Evolutionary conservation across 1,140 invertebrate species (phyloP).

Genomic region (Vanessa tameamea): DNA sequence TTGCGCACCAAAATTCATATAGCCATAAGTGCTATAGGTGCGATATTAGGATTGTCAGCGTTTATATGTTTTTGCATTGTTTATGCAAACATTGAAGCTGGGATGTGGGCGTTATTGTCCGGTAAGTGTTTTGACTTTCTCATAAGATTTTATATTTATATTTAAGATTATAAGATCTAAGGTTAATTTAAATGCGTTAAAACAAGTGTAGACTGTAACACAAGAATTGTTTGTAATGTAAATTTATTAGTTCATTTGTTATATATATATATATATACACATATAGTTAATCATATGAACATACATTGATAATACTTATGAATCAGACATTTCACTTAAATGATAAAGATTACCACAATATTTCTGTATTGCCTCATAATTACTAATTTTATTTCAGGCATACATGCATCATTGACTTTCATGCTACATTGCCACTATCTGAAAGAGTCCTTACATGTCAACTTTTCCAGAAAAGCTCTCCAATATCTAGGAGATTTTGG

Average conservation of each 20-base stretch:
- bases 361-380: background rate
- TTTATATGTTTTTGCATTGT: slow-evolving; percentile 75
- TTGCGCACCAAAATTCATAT: slow-evolving; percentile 69
- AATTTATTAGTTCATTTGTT: too few species aligned
- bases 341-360: background rate
- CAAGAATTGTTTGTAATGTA: background rate
- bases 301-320: background rate
- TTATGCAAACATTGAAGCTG: slow-evolving; percentile 72
- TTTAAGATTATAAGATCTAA: background rate
- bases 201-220: too few species aligned
- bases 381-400: slow-evolving; percentile 48
- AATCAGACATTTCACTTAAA: background rate
- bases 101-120: slow-evolving; percentile 72
- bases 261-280: too few species aligned
- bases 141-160: background rate
- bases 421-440: slow-evolving; percentile 69
- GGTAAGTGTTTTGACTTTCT: slow-evolving; percentile 51
- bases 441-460: slow-evolving; percentile 66
- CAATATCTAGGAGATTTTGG: slow-evolving; percentile 72
- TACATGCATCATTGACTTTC: slow-evolving; percentile 58
- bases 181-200: too few species aligned
- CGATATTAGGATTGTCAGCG: slow-evolving; percentile 61
- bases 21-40: slow-evolving; percentile 62
- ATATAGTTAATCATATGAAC: too few species aligned
- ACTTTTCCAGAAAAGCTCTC: slow-evolving; percentile 66